Conservation (phyloP, 53 echinoderm and acorn worm genomes). For the Crossaster papposus region DNA sequence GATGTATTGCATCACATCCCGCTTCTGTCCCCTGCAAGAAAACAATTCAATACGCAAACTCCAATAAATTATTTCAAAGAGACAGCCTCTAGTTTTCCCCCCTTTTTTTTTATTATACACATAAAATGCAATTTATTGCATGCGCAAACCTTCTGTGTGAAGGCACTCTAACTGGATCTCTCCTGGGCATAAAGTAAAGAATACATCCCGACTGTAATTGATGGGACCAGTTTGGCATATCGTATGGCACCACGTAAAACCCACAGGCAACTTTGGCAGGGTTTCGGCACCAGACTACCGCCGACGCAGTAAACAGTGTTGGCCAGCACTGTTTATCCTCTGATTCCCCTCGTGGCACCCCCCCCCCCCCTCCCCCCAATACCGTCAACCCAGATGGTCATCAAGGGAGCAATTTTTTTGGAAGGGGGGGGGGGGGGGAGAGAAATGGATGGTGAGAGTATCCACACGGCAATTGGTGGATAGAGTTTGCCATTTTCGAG, state of each 20-base stretch:
- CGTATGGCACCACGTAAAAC: slow-evolving; percentile 9
- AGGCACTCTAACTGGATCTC: neutral
- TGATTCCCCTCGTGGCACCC: neutral
- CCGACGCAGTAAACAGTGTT: neutral
- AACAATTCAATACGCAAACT: neutral
- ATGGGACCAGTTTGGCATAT: neutral
- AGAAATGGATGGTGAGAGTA: neutral
- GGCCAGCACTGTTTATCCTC: neutral
- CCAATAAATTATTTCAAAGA: neutral
- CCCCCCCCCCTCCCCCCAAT: neutral
- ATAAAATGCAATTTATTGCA: slow-evolving; percentile 15
- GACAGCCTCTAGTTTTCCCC: neutral
- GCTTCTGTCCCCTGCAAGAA: neutral
- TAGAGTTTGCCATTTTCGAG: neutral
- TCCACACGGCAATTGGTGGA: neutral
- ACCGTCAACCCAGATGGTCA: slow-evolving; percentile 21
- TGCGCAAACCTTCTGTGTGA: neutral
- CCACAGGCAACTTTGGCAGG: neutral
- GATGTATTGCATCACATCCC: neutral
- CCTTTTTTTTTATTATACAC: neutral
- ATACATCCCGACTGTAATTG: slow-evolving; percentile 21
- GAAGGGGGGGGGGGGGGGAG: no score
- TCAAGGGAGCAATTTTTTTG: slow-evolving; percentile 12
- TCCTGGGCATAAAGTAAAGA: slow-evolving; percentile 28
- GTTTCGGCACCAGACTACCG: slow-evolving; percentile 26